Conservation (phyloP, 1,140 invertebrate species). For the silkworm (Bombyx mori) region DNA sequence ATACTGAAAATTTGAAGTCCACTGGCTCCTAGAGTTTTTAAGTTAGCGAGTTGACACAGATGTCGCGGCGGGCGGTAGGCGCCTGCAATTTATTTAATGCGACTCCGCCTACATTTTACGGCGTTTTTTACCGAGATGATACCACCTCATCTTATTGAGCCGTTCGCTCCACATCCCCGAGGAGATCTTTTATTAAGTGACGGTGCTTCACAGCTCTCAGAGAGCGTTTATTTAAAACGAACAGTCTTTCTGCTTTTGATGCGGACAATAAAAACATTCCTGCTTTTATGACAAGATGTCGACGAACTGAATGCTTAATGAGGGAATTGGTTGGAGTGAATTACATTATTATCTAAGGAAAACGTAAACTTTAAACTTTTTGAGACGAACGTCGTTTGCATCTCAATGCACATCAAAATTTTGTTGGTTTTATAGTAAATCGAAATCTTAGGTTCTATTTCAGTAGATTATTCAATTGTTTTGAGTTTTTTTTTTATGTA, state of each 20-base stretch:
- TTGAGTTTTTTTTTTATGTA: too few relatives aligned
- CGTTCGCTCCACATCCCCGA: slow-evolving; percentile 50
- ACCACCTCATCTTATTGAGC: slow-evolving; percentile 57
- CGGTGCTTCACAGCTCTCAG: slow-evolving; percentile 39
- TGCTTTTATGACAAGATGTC: slow-evolving; percentile 10
- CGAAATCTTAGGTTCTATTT: too few relatives aligned
- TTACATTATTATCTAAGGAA: too few relatives aligned
- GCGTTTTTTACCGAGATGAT: slow-evolving; percentile 49
- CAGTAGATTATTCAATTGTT: too few relatives aligned
- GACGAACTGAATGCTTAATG: background rate
- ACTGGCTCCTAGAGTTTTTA: background rate
- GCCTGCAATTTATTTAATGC: slow-evolving; percentile 61
- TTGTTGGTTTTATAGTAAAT: too few relatives aligned
- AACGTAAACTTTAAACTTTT: too few relatives aligned
- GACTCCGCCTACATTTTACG: slow-evolving; percentile 43
- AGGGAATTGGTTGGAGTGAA: too few relatives aligned
- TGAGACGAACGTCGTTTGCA: too few relatives aligned
- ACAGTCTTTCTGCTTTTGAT: slow-evolving; percentile 15
- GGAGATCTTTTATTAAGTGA: slow-evolving; percentile 63
- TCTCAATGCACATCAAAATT: too few relatives aligned
- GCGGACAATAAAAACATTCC: slow-evolving; percentile 5
- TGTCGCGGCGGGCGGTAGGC: slow-evolving; percentile 33
- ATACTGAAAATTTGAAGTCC: background rate
- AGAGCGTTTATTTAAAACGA: slow-evolving; percentile 19
- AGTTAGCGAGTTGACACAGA: slow-evolving; percentile 19